Conservation (phyloP, 2,797 vertebrate genomes). For the Sebastes alutus region DNA sequence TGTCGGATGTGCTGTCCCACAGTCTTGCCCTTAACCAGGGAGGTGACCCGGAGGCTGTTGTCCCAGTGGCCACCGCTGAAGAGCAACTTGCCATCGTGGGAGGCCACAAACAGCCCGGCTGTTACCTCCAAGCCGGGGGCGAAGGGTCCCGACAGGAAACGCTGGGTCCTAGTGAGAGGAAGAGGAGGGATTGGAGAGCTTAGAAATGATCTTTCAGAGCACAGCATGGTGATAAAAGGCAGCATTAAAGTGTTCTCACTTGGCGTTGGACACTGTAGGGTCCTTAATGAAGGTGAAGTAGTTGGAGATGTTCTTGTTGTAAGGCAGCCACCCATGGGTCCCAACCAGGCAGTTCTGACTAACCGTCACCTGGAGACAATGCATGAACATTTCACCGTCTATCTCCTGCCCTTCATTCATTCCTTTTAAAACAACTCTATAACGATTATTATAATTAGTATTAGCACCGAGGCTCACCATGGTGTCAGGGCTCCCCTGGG, state of each 20-base stretch:
- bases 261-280: slow-evolving; percentile 92
- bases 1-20: slow-evolving; percentile 92
- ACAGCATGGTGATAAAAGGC: neutral
- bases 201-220: neutral
- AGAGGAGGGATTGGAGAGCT: neutral
- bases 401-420: neutral
- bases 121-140: slow-evolving; percentile 89
- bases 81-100: slow-evolving; percentile 94
- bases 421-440: too few species aligned
- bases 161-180: slow-evolving; percentile 86
- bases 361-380: slow-evolving; percentile 85
- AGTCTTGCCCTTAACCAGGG: slow-evolving; percentile 91
- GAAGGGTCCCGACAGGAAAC: slow-evolving; percentile 89
- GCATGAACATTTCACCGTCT: neutral
- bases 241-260: slow-evolving; percentile 81
- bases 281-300: slow-evolving; percentile 98
- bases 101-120: slow-evolving; percentile 90
- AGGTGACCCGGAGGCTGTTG: slow-evolving; percentile 94
- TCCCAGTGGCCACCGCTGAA: slow-evolving; percentile 98
- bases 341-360: slow-evolving; percentile 91
- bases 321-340: slow-evolving; percentile 95
- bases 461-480: slow-evolving; percentile 81
- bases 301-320: slow-evolving; percentile 96
- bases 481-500: slow-evolving; percentile 94
- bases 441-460: too few species aligned